Evolutionary conservation across 2,113 vertebrate genomes (phyloP).

Genomic region (Polypterus senegalus): DNA sequence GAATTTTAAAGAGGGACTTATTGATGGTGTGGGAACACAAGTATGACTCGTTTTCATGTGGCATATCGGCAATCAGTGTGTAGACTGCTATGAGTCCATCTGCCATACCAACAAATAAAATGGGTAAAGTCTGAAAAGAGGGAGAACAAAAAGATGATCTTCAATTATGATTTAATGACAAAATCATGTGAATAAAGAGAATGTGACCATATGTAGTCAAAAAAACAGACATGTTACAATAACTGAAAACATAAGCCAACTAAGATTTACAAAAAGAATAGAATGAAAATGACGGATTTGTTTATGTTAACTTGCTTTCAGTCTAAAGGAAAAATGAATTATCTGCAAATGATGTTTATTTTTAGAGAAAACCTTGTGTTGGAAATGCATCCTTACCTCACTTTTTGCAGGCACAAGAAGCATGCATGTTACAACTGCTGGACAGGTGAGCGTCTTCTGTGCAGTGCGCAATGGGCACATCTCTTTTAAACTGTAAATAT

Average conservation of each 20-base stretch:
- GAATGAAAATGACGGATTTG: too few relatives aligned
- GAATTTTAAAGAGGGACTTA: constrained; percentile 61
- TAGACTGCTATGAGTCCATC: constrained; percentile 76
- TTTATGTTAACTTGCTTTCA: too few relatives aligned
- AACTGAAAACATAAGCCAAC: too few relatives aligned
- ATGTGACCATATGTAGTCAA: too few relatives aligned
- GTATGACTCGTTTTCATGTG: constrained; percentile 64
- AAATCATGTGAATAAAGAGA: too few relatives aligned
- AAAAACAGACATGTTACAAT: too few relatives aligned
- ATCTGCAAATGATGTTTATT: too few relatives aligned
- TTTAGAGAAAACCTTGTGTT: too few relatives aligned
- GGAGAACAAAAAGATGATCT: not conserved
- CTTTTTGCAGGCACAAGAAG: constrained; percentile 60
- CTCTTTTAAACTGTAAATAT: constrained; percentile 83
- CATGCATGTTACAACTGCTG: constrained; percentile 78
- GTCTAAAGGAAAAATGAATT: too few relatives aligned
- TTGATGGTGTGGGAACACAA: constrained; percentile 86
- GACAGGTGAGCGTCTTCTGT: constrained; percentile 69
- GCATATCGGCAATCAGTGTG: constrained; percentile 54
- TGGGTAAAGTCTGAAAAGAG: constrained; percentile 47
- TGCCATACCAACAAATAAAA: constrained; percentile 76
- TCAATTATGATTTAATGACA: not conserved
- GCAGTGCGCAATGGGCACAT: constrained; percentile 86
- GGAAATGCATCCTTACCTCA: constrained; percentile 54
- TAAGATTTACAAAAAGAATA: too few relatives aligned